These are phyloP conservation scores for Aleiodes testaceus DNA, from an alignment of 2,888 invertebrate species.

Conservation along the genomic window DNA sequence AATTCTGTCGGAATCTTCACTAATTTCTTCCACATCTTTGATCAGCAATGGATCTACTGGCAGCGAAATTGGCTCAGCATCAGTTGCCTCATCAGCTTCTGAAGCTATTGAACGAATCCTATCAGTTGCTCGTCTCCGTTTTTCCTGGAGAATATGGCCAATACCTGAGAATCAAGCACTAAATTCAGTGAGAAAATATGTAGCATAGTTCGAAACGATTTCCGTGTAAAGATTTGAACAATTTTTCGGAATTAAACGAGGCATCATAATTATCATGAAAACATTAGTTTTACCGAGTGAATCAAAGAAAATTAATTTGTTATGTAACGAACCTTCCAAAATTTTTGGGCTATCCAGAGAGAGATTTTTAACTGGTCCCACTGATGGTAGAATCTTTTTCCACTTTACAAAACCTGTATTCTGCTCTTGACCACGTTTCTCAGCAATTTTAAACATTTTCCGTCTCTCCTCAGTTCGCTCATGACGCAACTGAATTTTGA, in stretches of 20 bases:
- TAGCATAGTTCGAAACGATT: background rate
- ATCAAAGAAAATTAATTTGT: too few relatives aligned
- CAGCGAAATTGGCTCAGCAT: slow-evolving; percentile 59
- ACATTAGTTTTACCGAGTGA: too few relatives aligned
- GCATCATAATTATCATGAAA: background rate
- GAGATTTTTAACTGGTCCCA: slow-evolving; percentile 75
- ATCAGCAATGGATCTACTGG: slow-evolving; percentile 53
- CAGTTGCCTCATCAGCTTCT: slow-evolving; percentile 61
- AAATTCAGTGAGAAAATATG: background rate
- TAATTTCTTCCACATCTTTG: background rate
- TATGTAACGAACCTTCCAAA: slow-evolving; percentile 40
- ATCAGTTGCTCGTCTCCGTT: slow-evolving; percentile 47
- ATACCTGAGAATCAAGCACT: slow-evolving; percentile 36
- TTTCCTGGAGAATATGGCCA: slow-evolving; percentile 45
- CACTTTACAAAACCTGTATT: slow-evolving; percentile 79
- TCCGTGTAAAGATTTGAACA: background rate
- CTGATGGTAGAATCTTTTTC: slow-evolving; percentile 80
- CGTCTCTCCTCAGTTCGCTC: slow-evolving; percentile 94
- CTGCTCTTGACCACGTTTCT: slow-evolving; percentile 78
- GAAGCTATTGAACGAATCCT: slow-evolving; percentile 61
- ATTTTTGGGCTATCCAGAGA: slow-evolving; percentile 51
- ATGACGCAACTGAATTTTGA: slow-evolving; percentile 88
- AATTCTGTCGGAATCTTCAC: background rate
- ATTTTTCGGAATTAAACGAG: background rate
- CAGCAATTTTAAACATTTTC: slow-evolving; percentile 93